These are phyloP conservation scores for Chirona hameri DNA, from an alignment of 2,888 invertebrate genomes.

Conservation along the genomic window DNA sequence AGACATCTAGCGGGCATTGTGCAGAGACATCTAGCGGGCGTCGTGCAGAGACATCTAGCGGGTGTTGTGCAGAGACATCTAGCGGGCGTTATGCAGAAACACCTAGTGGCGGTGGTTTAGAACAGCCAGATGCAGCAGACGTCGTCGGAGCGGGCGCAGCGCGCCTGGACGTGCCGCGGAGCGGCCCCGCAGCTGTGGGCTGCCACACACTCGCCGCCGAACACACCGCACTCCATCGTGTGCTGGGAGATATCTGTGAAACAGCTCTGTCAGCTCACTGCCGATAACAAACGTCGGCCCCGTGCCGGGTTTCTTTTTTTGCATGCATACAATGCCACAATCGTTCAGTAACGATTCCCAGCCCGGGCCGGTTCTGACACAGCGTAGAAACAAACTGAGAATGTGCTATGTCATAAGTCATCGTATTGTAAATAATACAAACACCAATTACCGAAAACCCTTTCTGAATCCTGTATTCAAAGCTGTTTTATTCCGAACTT, in stretches of 20 bases:
- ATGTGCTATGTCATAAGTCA: too few species aligned
- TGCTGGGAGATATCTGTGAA: not conserved
- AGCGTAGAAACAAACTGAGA: too few species aligned
- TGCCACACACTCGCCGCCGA: not conserved
- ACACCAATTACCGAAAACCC: too few species aligned
- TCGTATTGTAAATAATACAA: too few species aligned
- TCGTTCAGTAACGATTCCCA: too few species aligned
- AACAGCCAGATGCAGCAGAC: slow-evolving; percentile 1
- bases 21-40: too few species aligned
- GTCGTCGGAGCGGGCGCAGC: not conserved
- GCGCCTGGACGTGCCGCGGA: not conserved
- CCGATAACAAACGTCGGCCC: not conserved
- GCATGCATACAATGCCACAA: too few species aligned
- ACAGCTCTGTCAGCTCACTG: not conserved
- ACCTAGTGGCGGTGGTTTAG: not conserved
- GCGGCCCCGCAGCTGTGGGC: not conserved
- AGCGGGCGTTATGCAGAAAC: not conserved
- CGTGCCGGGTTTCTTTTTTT: not conserved
- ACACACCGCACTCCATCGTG: not conserved
- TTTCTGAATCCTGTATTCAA: too few species aligned
- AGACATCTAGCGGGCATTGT: too few species aligned
- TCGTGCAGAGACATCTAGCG: not conserved
- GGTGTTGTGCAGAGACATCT: too few species aligned
- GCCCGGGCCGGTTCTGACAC: too few species aligned
- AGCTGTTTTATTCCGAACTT: too few species aligned